Evolutionary conservation across 2,888 invertebrate genomes (phyloP).

Genomic region (Matsumyia berberina): DNA sequence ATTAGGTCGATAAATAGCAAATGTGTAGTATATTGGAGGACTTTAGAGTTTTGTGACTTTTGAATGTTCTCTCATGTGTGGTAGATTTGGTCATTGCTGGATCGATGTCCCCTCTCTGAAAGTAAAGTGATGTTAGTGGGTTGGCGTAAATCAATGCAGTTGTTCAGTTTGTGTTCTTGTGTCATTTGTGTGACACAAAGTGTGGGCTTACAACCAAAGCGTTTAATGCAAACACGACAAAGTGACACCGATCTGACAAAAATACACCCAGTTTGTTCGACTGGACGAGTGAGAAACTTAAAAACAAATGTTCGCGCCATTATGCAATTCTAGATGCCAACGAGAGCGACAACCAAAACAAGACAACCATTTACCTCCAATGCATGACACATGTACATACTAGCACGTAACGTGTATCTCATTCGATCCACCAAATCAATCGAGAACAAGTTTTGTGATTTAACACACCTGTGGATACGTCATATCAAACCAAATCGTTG

Average conservation of each 20-base stretch:
- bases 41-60: conserved; percentile 13
- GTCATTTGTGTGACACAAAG: conserved; percentile 14
- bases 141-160: not conserved
- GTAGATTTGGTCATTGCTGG: conserved; percentile 7
- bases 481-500: conserved; percentile 51
- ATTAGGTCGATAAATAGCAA: conserved; percentile 8
- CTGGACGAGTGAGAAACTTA: conserved; percentile 6
- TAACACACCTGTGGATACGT: conserved; percentile 73
- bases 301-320: conserved; percentile 42
- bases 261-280: conserved; percentile 32
- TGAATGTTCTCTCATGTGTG: conserved; percentile 12
- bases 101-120: conserved; percentile 18
- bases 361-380: conserved; percentile 62
- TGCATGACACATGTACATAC: conserved; percentile 30
- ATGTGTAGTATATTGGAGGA: not conserved
- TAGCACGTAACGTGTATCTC: conserved; percentile 39
- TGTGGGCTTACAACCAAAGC: conserved; percentile 15
- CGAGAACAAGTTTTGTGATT: conserved; percentile 70
- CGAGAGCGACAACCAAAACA: conserved; percentile 54
- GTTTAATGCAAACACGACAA: conserved; percentile 66
- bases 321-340: conserved; percentile 66
- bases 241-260: conserved; percentile 68
- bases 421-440: conserved; percentile 65
- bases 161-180: too few relatives aligned
- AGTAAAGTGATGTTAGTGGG: not conserved